A percentile compares a stretch with the other conserved stretches of the same genome.
phyloP scores from a whole-genome alignment of 2,113 vertebrate species.

The Ictalurus punctatus region DNA sequence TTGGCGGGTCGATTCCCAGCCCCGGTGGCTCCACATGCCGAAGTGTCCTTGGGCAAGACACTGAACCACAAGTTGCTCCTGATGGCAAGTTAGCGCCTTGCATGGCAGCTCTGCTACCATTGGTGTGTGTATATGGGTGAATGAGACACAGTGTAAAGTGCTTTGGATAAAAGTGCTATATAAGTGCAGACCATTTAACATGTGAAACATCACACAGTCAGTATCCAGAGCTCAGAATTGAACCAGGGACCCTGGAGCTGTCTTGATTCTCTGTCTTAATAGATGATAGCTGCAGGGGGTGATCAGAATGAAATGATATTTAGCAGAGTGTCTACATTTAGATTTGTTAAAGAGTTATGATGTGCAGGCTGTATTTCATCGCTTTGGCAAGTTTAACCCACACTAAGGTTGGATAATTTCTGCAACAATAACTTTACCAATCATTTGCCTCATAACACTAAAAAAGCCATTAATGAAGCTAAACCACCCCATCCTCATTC shows the following conservation, averaged over 20 bases:
- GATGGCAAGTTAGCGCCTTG: too few relatives aligned
- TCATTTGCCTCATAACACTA: constrained; percentile 25
- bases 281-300: background rate
- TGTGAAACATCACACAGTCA: background rate
- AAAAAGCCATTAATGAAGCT: constrained; percentile 37
- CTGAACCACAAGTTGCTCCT: too few relatives aligned
- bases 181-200: too few relatives aligned
- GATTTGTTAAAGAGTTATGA: constrained; percentile 7
- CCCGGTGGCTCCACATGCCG: too few relatives aligned
- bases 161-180: too few relatives aligned
- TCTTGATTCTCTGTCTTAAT: constrained; percentile 17
- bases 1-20: too few relatives aligned
- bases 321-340: constrained; percentile 33
- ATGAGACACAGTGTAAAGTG: too few relatives aligned
- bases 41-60: too few relatives aligned
- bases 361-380: constrained; percentile 40
- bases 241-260: background rate
- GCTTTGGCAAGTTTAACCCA: constrained; percentile 37
- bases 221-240: background rate
- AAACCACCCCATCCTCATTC: background rate
- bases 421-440: constrained; percentile 49
- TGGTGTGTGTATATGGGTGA: too few relatives aligned
- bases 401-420: constrained; percentile 38
- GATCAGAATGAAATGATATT: constrained; percentile 45
- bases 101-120: too few relatives aligned